Base-by-base conservation (phyloP, 2,888 invertebrate species). In the Drosophila cyrtoloma region DNA sequence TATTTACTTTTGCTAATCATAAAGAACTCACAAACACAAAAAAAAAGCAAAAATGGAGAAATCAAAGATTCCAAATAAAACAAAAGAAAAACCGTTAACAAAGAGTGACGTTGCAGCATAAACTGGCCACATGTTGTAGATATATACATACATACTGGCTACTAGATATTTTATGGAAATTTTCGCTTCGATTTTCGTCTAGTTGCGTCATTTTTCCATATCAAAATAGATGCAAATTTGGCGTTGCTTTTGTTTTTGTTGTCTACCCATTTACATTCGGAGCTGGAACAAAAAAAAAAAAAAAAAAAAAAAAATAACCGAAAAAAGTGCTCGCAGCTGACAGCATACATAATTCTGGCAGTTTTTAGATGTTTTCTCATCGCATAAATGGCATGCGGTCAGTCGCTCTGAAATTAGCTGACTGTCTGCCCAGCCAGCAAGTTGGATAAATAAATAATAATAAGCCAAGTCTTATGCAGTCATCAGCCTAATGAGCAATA, bases 121-220 rank as follows among this genome's bases (percentile, higher is more conserved):
- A 65, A 81, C 39, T 59, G 55, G 60, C 72, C 78, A 78, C 68
- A 67, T 78, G 78, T 81, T 77, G 76, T 30, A 42, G 42, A 72
- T 56, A 60, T 33, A 53, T 64, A 71, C 35, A 52, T 32, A 47
- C 28, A 12, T n/a, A 57, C n/a, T 57, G 63, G 28, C 42, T 60
- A 66, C 42, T 71, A 77, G n/a, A 47, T 61, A 53, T 67, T 19
- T 47, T 42, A 55, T 62, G 51, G 61, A 39, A 47, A 65, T 65
- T 63, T 56, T 56, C 12, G 44, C 61, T 60, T 68, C 47, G 60
- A 68, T 65, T 75, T 75, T 57, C 28, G 28, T 35, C 72, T 63
- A 75, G 69, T 81, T 81, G 70, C 82, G 82, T 79, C 81, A 79
- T 68, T 78, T 68, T 28, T 22, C 71, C 67, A 72, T 57, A 81